A percentile compares a stretch with the other conserved stretches of the same genome.
Conservation (phyloP, 2,797 vertebrate genomes). For the Catharus ustulatus region DNA sequence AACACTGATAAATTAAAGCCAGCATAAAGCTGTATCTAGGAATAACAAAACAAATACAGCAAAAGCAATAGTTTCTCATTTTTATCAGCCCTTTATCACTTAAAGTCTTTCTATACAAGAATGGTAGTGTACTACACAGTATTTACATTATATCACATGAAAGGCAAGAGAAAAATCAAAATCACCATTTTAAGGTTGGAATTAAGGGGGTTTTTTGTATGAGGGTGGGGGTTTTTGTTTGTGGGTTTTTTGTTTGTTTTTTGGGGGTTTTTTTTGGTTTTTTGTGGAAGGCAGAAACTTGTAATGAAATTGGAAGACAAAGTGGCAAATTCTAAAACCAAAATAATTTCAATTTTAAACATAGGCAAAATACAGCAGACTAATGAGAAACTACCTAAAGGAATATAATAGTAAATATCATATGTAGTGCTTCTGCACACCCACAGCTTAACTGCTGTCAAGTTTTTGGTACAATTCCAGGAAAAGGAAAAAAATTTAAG, state of each 20-base stretch:
- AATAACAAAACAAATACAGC: slow-evolving; percentile 29
- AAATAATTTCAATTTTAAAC: background rate
- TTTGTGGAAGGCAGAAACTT: background rate
- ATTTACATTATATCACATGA: background rate
- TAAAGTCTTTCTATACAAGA: background rate
- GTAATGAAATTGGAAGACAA: background rate
- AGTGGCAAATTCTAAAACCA: background rate
- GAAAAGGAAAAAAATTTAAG: slow-evolving; percentile 51
- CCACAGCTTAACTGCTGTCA: slow-evolving; percentile 65
- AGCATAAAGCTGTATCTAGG: background rate
- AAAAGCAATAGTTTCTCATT: background rate
- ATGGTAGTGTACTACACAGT: background rate
- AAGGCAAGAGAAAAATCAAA: background rate
- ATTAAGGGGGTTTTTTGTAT: background rate
- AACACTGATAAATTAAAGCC: slow-evolving; percentile 14
- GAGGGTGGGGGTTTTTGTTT: background rate
- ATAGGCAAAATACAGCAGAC: background rate
- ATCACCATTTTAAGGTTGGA: background rate
- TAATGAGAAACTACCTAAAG: slow-evolving; percentile 20
- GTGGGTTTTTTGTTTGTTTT: no score
- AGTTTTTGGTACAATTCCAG: slow-evolving; percentile 68
- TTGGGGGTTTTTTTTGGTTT: background rate
- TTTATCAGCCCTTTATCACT: background rate
- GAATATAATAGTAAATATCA: slow-evolving; percentile 46
- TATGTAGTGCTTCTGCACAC: slow-evolving; percentile 45